A percentile compares a stretch with the other conserved stretches of the same genome.
These are phyloP conservation scores for Gila robusta DNA, from an alignment of 2,797 vertebrate species.

Conservation along the genomic window DNA sequence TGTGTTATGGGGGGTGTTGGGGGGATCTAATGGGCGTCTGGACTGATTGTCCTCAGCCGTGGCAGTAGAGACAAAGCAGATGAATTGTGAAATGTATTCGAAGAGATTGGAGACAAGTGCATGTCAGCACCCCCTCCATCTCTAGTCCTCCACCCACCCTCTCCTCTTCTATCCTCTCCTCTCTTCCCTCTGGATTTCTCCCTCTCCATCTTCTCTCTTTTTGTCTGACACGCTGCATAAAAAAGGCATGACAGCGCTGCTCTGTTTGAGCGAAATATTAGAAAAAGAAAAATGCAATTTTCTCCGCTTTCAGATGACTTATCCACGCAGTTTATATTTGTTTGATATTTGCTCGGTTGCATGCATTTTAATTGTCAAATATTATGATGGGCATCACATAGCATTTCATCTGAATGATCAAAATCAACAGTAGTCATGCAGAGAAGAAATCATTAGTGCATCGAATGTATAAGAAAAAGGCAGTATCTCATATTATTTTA, in stretches of 20 bases:
- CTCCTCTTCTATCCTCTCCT: conserved; percentile 60
- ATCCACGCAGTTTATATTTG: conserved; percentile 67
- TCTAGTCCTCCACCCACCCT: conserved; percentile 76
- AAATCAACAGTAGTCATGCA: conserved; percentile 70
- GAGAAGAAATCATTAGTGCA: conserved; percentile 64
- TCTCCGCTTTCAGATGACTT: conserved; percentile 74
- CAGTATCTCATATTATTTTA: neutral
- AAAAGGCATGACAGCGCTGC: conserved; percentile 82
- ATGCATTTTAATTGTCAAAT: conserved; percentile 75
- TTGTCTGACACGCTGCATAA: conserved; percentile 80
- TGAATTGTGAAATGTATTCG: conserved; percentile 99
- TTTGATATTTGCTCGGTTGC: conserved; percentile 63
- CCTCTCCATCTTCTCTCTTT: conserved; percentile 64
- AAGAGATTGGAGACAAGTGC: conserved; percentile 98
- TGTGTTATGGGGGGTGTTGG: conserved; percentile 49
- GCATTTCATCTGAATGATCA: conserved; percentile 69
- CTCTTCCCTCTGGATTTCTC: conserved; percentile 75
- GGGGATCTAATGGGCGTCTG: conserved; percentile 99
- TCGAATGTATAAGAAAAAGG: conserved; percentile 51
- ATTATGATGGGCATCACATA: conserved; percentile 70
- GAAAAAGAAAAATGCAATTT: conserved; percentile 80
- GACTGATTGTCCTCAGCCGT: conserved; percentile 99
- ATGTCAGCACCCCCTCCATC: conserved; percentile 88
- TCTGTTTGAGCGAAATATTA: conserved; percentile 82
- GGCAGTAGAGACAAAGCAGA: conserved; percentile 99